phyloP scores from a whole-genome alignment of 1,140 invertebrate genomes.

The Subanguina moxae region DNA sequence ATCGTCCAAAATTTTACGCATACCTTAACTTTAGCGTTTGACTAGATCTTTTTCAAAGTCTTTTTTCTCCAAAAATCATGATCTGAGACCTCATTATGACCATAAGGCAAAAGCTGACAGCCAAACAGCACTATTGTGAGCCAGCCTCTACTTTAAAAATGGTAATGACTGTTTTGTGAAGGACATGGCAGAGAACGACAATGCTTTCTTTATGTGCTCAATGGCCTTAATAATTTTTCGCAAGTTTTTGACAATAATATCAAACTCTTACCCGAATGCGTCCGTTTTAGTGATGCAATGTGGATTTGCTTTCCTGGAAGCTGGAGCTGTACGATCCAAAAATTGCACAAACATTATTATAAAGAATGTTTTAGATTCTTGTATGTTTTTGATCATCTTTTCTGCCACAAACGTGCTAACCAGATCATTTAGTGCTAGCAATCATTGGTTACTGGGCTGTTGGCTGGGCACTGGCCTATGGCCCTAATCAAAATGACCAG shows the following conservation, averaged over 20 bases:
- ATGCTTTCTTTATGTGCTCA: slow-evolving; percentile 46
- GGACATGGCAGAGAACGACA: slow-evolving; percentile 31
- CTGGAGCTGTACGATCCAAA: slow-evolving; percentile 65
- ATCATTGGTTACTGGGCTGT: slow-evolving; percentile 65
- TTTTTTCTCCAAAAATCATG: no score
- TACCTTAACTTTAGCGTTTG: no score
- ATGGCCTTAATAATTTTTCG: slow-evolving; percentile 51
- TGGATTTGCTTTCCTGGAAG: slow-evolving; percentile 67
- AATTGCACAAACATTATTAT: slow-evolving; percentile 67
- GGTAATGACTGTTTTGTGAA: no score
- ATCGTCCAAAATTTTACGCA: no score
- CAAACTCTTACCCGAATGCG: no score
- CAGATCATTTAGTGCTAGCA: slow-evolving; percentile 9
- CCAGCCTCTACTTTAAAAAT: no score
- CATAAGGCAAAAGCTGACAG: no score
- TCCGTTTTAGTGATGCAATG: slow-evolving; percentile 67
- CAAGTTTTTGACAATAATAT: slow-evolving; percentile 12
- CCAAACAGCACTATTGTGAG: no score
- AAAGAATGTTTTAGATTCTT: slow-evolving; percentile 67
- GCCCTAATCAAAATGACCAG: slow-evolving; percentile 50
- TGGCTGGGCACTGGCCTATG: slow-evolving; percentile 65
- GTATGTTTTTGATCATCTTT: slow-evolving; percentile 59
- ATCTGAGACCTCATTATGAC: no score
- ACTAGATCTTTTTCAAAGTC: no score
- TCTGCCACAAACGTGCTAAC: not conserved